Percentiles rank a stretch among this genome's conserved stretches.
Evolutionary conservation across 2,113 vertebrate species (phyloP).

Genomic region (Charina bottae): DNA sequence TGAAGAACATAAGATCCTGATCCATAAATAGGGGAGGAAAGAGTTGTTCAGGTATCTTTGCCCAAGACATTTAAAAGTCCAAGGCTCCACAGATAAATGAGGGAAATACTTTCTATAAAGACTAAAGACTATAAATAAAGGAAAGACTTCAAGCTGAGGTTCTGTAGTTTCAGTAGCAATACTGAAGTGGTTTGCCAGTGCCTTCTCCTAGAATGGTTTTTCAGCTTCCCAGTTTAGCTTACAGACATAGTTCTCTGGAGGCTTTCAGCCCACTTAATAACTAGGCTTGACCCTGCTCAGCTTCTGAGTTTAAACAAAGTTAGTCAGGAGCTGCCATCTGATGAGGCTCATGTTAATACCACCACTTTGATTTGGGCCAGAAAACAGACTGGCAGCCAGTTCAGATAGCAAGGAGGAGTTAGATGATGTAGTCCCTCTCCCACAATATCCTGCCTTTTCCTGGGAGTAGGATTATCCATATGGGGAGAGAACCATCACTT

Average conservation of each 20-base stretch:
- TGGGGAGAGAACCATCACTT: neutral
- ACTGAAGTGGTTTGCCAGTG: too few relatives aligned
- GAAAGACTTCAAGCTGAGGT: too few relatives aligned
- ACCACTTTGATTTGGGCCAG: neutral
- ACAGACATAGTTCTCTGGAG: neutral
- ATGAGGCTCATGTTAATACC: neutral
- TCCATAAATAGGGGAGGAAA: too few relatives aligned
- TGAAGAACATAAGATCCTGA: too few relatives aligned
- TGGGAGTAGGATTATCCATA: neutral
- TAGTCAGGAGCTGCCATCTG: neutral
- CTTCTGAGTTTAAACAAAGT: neutral
- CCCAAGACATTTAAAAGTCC: too few relatives aligned
- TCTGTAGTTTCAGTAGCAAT: too few relatives aligned
- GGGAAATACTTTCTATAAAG: too few relatives aligned
- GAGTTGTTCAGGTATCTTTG: too few relatives aligned
- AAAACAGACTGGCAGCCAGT: neutral
- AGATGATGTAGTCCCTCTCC: neutral
- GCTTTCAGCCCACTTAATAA: neutral
- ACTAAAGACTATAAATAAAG: too few relatives aligned
- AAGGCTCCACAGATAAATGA: too few relatives aligned
- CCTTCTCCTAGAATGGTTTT: too few relatives aligned
- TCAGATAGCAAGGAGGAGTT: neutral
- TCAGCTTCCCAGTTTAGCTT: neutral
- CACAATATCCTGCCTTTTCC: neutral
- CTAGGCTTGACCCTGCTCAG: neutral